These are phyloP conservation scores for Sclerodermus sp. DNA, from an alignment of 2,888 invertebrate species.

Conservation along the genomic window DNA sequence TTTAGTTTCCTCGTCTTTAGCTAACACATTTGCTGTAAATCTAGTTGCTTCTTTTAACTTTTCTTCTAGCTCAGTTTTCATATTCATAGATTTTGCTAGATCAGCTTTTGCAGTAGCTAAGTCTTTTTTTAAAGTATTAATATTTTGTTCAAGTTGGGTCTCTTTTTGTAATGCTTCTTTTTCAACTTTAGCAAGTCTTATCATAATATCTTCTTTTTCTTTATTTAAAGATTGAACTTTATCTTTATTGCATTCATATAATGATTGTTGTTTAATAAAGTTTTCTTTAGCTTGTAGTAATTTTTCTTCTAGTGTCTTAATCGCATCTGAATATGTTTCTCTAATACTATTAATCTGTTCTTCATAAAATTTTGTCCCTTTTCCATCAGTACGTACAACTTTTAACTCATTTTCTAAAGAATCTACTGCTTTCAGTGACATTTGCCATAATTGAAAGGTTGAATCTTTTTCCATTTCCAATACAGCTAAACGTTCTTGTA, in stretches of 20 bases:
- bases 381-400: slow-evolving; percentile 48
- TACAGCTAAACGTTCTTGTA: slow-evolving; percentile 43
- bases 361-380: slow-evolving; percentile 36
- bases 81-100: slow-evolving; percentile 28
- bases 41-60: slow-evolving; percentile 54
- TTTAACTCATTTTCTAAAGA: slow-evolving; percentile 69
- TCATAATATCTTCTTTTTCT: slow-evolving; percentile 60
- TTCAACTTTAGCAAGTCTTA: slow-evolving; percentile 27
- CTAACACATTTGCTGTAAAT: slow-evolving; percentile 52
- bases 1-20: slow-evolving; percentile 60
- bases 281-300: slow-evolving; percentile 61
- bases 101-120: slow-evolving; percentile 43
- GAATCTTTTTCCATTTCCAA: slow-evolving; percentile 66
- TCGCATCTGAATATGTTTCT: slow-evolving; percentile 60
- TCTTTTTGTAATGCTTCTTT: slow-evolving; percentile 33
- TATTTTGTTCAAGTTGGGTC: slow-evolving; percentile 14
- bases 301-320: slow-evolving; percentile 63
- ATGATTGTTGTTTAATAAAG: slow-evolving; percentile 41
- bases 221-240: slow-evolving; percentile 56
- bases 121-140: slow-evolving; percentile 36
- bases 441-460: slow-evolving; percentile 68
- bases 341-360: slow-evolving; percentile 49
- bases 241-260: slow-evolving; percentile 56
- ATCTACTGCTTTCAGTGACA: slow-evolving; percentile 68
- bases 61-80: slow-evolving; percentile 54